Percentiles rank a stretch among this genome's conserved stretches.
Conservation (phyloP, 1,140 invertebrate genomes). For the Nomia melanderi region DNA sequence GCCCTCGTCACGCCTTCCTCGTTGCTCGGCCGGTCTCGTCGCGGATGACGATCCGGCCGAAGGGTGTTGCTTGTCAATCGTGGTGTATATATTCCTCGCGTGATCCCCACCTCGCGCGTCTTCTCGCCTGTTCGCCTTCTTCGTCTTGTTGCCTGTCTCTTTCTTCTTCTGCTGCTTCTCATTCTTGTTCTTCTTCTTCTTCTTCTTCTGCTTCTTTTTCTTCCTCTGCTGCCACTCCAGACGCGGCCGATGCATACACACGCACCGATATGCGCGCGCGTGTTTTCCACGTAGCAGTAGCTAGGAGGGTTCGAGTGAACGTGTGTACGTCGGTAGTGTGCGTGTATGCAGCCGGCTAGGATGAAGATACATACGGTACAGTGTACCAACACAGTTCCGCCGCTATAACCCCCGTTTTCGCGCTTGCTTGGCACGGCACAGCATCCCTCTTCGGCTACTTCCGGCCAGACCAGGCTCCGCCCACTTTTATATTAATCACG, state of each 20-base stretch:
- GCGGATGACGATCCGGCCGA: conserved; percentile 19
- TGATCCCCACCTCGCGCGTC: no score
- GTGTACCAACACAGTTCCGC: conserved; percentile 61
- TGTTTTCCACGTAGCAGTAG: no score
- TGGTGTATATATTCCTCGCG: conserved; percentile 55
- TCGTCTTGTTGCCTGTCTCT: no score
- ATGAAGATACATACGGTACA: conserved; percentile 57
- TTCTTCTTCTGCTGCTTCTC: no score
- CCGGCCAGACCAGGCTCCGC: conserved; percentile 78
- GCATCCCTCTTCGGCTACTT: conserved; percentile 79
- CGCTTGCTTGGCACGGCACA: conserved; percentile 77
- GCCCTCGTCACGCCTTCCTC: conserved; percentile 57
- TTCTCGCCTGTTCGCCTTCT: no score
- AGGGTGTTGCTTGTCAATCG: conserved; percentile 53
- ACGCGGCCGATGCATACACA: conserved; percentile 36
- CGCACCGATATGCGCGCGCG: conserved; percentile 31
- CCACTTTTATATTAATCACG: conserved; percentile 82
- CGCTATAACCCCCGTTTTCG: conserved; percentile 74
- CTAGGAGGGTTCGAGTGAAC: no score
- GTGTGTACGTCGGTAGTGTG: conserved; percentile 11
- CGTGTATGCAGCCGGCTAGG: conserved; percentile 36
- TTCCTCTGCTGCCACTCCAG: conserved; percentile 65
- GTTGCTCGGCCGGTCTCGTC: conserved; percentile 26
- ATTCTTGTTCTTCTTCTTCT: not conserved
- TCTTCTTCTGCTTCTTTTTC: conserved; percentile 66